Evolutionary conservation across 2,113 vertebrate species (phyloP).

Genomic region (Melanerpes formicivorus): DNA sequence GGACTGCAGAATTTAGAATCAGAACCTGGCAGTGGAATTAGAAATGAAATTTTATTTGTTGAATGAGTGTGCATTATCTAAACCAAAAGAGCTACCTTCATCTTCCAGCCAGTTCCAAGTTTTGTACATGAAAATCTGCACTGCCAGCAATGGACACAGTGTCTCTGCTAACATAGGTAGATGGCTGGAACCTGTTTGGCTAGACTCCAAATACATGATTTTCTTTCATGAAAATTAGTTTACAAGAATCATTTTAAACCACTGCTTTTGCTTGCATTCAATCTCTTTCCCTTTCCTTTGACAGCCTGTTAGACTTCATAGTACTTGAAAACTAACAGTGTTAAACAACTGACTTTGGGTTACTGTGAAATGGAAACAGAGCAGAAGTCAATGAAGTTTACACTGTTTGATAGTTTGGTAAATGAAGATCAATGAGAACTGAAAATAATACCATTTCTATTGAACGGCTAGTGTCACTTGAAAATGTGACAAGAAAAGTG

Average conservation of each 20-base stretch:
- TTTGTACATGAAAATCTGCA: neutral
- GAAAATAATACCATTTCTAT: neutral
- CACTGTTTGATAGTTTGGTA: neutral
- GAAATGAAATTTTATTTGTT: neutral
- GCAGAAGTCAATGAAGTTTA: neutral
- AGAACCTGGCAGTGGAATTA: neutral
- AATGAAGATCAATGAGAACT: neutral
- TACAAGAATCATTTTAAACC: neutral
- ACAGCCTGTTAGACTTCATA: neutral
- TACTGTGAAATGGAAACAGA: neutral
- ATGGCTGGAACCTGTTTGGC: neutral
- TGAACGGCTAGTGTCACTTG: neutral
- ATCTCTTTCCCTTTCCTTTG: neutral
- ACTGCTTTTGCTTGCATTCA: accelerated
- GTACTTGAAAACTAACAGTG: neutral
- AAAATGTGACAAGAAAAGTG: neutral
- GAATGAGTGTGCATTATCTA: neutral
- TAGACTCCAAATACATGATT: neutral
- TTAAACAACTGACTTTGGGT: neutral
- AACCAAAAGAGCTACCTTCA: neutral
- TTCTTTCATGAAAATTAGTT: neutral
- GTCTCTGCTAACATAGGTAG: neutral
- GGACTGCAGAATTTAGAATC: neutral
- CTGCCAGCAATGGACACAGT: neutral
- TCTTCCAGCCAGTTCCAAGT: neutral